phyloP scores from a whole-genome alignment of 2,797 vertebrate species.

The Acanthurus lineatus region DNA sequence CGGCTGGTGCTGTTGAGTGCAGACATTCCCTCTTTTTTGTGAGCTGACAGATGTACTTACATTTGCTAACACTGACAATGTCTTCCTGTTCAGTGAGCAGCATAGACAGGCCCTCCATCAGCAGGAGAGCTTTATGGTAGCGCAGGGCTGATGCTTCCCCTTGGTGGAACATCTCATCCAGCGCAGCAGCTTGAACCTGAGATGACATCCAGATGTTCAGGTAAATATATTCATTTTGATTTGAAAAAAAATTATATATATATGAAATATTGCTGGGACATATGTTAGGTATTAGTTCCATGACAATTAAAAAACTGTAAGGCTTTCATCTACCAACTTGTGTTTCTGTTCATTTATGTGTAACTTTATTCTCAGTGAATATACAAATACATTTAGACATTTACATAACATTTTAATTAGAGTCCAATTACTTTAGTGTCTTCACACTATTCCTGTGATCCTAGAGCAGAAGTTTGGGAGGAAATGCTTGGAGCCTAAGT shows the following conservation, averaged over 20 bases:
- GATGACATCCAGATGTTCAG: background rate
- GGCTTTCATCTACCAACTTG: background rate
- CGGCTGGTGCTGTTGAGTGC: too few species aligned
- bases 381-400: too few species aligned
- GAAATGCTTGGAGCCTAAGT: background rate
- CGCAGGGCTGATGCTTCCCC: constrained; percentile 91
- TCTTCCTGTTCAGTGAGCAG: constrained; percentile 93
- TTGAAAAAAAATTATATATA: background rate
- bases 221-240: background rate
- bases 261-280: background rate
- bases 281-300: too few species aligned
- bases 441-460: too few species aligned
- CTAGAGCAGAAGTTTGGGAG: background rate
- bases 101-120: constrained; percentile 94
- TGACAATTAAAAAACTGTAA: background rate
- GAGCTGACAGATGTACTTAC: constrained; percentile 78
- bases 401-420: too few species aligned
- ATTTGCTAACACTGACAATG: constrained; percentile 93
- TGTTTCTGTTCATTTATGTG: background rate
- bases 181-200: constrained; percentile 94
- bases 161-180: constrained; percentile 99
- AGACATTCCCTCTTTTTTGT: too few species aligned
- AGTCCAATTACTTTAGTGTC: too few species aligned
- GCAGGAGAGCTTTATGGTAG: constrained; percentile 94
- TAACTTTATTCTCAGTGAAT: background rate